Base-by-base conservation (phyloP, 2,113 vertebrate species). In the Pionites leucogaster region DNA sequence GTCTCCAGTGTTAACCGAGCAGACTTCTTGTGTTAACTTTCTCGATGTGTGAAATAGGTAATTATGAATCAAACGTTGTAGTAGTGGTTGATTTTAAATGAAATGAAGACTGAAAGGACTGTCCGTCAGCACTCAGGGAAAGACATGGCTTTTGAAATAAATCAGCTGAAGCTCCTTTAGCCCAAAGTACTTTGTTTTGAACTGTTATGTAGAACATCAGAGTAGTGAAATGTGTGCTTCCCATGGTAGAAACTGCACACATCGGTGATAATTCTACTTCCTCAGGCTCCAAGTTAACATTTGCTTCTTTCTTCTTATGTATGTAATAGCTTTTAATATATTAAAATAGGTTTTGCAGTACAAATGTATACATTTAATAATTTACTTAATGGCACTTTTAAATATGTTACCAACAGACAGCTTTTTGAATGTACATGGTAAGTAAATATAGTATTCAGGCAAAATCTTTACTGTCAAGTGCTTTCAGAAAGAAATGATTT, bases 151-250 rank as follows among this genome's bases (percentile, higher is more conserved):
- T 57, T 63, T 72, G n/a, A 77, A 81, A 53, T 41, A 76, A 72
- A 70, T 72, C 24, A 16, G 23, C 35, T 44, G 50, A 65, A 79
- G 9, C 41, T 65, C 18, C 27, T 81, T 29, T 46, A 46, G 57
- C 28, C 80, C 47, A 17, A 52, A 41, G 37, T 76, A 29, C 19
- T 86, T 46, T 79, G 25, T 28, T 86, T 65, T 68, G 46, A 9
- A 9, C 67, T 22, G 57, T 9, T 67, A 47, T 53, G 27, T 25
- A 2, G 15, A 67, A 11, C 6, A 4, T 41, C 67, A 0, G 2
- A 33, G 29, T n/a, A 65, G 31, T 24, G 46, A 71, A 55, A 62
- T 4, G 3, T 28, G 41, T 85, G 14, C 33, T 90, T 87, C 15
- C 29, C 3, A 1, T 19, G 59, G n/a, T 17, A 65, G 63, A 50